Evolutionary conservation across 2,797 vertebrate genomes (phyloP), one percentile per base, ranked within the genome.

Genomic region (Cirrhinus molitorella): DNA sequence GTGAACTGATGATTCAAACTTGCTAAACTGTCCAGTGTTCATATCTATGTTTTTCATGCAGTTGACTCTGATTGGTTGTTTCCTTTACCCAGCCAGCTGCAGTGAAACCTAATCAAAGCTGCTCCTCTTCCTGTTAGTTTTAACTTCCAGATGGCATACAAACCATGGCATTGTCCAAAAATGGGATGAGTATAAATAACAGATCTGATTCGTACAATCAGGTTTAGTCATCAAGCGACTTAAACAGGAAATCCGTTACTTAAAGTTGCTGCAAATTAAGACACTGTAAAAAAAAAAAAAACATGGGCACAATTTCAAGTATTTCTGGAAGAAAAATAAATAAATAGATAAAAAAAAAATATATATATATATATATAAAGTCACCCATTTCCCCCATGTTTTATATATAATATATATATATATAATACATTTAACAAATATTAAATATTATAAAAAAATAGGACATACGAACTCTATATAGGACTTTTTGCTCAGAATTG

Each of bases 91-190:
- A 80, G 71, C 31, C 49, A 47, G 34, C 68, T 85, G 57, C 49
- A 67, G 11, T 76, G 25, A 85, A 85, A 80, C n/a, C 43, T 85
- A 80, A 81, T 76, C 40, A 79, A 81, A 63, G 49, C 83, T 13
- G 34, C 45, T 66, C 28, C 23, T 40, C 55, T 70, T 61, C 74
- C 47, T 55, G 73, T 65, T 70, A 70, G 66, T 53, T 55, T 37
- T 47, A 73, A 51, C 25, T 53, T 73, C 68, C 43, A 79, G 47
- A 81, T 74, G 73, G 47, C n/a, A 79, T 3, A 70, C 37, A 70
- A 78, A 59, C 66, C 23, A 51, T 17, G 19, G 13, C 31, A 75
- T 81, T 81, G 43, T 77, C 51, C 45, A 76, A 31, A 65, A 43
- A 49, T 49, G 0, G 51, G 28, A 65, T 19, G 31, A 53, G 53